Base-by-base conservation (phyloP, 2,888 invertebrate genomes). In the Kryphioiulus occultus region DNA sequence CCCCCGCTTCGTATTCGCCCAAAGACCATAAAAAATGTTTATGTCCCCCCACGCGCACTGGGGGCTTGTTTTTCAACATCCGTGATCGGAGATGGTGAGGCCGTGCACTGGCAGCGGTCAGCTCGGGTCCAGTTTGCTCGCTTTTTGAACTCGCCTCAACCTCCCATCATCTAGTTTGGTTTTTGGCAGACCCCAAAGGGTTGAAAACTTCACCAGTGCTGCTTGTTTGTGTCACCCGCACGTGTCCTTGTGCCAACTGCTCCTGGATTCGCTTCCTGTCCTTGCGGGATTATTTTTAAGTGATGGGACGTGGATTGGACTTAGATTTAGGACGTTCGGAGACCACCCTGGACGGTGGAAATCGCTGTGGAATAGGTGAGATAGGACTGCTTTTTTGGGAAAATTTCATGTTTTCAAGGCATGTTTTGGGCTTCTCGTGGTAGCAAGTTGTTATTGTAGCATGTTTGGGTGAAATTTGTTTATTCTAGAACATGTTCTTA, bases 11-110 rank as follows among this genome's bases (percentile, higher is more conserved):
- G 68, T 26, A 68, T 68, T 68, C 68, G 68, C 68, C 68, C 68
- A 68, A 68, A 68, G 68, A 68, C 68, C 68, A 68, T 68, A 68
- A 68, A 68, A 68, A 68, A 68, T 68, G 68, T 22, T 68, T 22
- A 68, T 68, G 26, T 68, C 68, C 22, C 68, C 68, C 68, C 68
- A 68, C 68, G 68, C 68, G 68, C 26, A 5, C 68, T 68, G 22
- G 68, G 68, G 68, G 68, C n/a, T 68, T 68, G 68, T 68, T 68
- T 68, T 68, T 68, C 68, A 22, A 68, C 68, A 26, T 68, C 68
- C 68, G 68, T 68, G 68, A 68, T 68, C 68, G 26, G 68, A 68
- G 68, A 68, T 26, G 68, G 68, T 68, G 26, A 26, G 26, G 4
- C n/a, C 10, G 68, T 26, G n/a, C n/a, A n/a, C n/a, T n/a, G 68